Percentiles rank a stretch among this genome's conserved stretches.
Conservation (phyloP, 2,888 invertebrate species). For the Drosophila macrospina region DNA sequence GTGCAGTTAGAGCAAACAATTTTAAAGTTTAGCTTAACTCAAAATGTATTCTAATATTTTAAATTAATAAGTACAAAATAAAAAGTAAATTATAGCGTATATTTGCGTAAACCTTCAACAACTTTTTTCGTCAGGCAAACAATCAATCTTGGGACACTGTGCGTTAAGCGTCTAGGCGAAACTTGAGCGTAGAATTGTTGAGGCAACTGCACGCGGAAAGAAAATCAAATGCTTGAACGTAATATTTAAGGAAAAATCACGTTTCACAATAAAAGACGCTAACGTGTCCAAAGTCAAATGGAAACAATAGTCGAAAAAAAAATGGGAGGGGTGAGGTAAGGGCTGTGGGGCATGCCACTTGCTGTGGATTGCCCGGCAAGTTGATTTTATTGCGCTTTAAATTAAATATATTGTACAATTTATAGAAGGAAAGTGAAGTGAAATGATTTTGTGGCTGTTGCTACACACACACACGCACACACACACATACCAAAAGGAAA, state of each 20-base stretch:
- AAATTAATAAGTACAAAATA: too few species aligned
- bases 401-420: slow-evolving; percentile 78
- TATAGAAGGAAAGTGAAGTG: slow-evolving; percentile 73
- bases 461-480: slow-evolving; percentile 27
- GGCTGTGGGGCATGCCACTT: slow-evolving; percentile 46
- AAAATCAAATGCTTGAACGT: slow-evolving; percentile 60
- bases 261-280: slow-evolving; percentile 75
- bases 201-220: slow-evolving; percentile 29
- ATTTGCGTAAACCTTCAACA: too few species aligned
- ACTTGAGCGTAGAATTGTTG: slow-evolving; percentile 35
- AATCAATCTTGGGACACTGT: slow-evolving; percentile 24
- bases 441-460: slow-evolving; percentile 67
- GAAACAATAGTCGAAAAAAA: slow-evolving; percentile 63
- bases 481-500: slow-evolving; percentile 14
- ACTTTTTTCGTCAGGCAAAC: too few species aligned
- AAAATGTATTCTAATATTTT: too few species aligned
- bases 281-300: slow-evolving; percentile 70
- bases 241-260: slow-evolving; percentile 76
- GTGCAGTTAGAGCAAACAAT: too few species aligned
- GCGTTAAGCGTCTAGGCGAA: slow-evolving; percentile 25
- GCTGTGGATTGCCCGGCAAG: slow-evolving; percentile 52
- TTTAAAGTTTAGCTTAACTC: too few species aligned
- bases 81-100: too few species aligned
- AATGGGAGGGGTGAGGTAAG: slow-evolving; percentile 7
- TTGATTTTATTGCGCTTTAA: slow-evolving; percentile 80